Evolutionary conservation across 2,797 vertebrate species (phyloP).

Genomic region (Microctenopoma lineatum): DNA sequence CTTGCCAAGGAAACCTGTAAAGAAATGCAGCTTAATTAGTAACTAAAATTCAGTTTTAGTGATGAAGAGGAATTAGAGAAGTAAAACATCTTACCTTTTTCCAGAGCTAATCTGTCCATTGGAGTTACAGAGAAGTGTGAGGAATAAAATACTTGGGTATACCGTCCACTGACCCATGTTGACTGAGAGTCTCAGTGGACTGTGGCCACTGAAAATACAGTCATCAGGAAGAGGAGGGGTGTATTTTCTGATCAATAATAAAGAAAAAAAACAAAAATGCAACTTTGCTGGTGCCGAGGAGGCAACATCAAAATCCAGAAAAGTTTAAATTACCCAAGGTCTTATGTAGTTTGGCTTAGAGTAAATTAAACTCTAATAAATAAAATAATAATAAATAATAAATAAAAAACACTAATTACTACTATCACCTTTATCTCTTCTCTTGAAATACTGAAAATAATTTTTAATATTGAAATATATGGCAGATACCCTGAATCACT

Average conservation of each 20-base stretch:
- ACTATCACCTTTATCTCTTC: too few species aligned
- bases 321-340: background rate
- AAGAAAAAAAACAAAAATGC: constrained; percentile 1
- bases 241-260: constrained; percentile 17
- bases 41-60: background rate
- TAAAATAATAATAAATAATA: too few species aligned
- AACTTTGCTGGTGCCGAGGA: background rate
- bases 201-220: constrained; percentile 13
- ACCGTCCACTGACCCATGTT: constrained; percentile 52
- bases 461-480: too few species aligned
- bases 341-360: too few species aligned
- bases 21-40: constrained; percentile 5
- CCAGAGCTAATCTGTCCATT: accelerated
- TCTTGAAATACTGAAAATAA: too few species aligned
- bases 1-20: accelerated
- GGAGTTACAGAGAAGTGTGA: constrained; percentile 36
- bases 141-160: constrained; percentile 7
- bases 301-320: background rate
- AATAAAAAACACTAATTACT: too few species aligned
- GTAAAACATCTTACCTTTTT: constrained; percentile 8
- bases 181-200: constrained; percentile 22
- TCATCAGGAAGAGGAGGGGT: constrained; percentile 1
- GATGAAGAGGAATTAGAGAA: background rate
- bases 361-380: too few species aligned
- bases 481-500: too few species aligned